Conservation (phyloP, 1,140 invertebrate genomes). For the Drosophila hydei region DNA sequence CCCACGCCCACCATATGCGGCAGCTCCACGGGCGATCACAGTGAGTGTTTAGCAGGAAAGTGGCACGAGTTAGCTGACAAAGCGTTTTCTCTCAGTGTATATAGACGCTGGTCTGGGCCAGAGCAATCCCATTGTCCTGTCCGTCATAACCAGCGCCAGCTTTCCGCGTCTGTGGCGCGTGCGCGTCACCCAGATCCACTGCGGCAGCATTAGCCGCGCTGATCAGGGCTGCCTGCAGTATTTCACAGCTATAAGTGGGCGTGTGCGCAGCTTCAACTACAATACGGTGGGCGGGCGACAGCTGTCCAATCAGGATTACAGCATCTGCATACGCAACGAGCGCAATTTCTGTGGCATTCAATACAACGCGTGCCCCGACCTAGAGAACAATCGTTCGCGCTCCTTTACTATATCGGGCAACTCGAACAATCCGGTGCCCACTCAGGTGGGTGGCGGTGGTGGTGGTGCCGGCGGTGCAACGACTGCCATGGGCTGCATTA, state of each 20-base stretch:
- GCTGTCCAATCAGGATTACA: constrained; percentile 94
- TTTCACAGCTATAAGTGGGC: constrained; percentile 91
- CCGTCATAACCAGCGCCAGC: constrained; percentile 91
- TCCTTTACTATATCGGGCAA: constrained; percentile 91
- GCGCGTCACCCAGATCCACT: constrained; percentile 91
- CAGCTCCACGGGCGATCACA: constrained; percentile 92
- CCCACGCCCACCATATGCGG: constrained; percentile 93
- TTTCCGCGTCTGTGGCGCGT: constrained; percentile 92
- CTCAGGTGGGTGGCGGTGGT: constrained; percentile 87
- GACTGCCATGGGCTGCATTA: constrained; percentile 86
- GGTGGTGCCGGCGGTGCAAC: constrained; percentile 52
- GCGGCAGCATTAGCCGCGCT: constrained; percentile 89
- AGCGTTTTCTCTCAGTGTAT: constrained; percentile 87
- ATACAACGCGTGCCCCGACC: constrained; percentile 90
- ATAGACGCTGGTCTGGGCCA: constrained; percentile 90
- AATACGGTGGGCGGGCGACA: constrained; percentile 90
- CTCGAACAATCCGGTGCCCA: constrained; percentile 87
- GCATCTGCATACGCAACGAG: constrained; percentile 92
- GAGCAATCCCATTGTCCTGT: constrained; percentile 90
- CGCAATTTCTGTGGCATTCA: constrained; percentile 95
- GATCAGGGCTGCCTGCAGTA: constrained; percentile 92
- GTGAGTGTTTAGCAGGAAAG: constrained; percentile 85
- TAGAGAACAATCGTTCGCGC: constrained; percentile 86
- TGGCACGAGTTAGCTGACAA: background rate
- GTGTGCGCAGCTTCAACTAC: constrained; percentile 93